Conservation (phyloP, 2,113 vertebrate species). For the Phylloscopus trochiloides region DNA sequence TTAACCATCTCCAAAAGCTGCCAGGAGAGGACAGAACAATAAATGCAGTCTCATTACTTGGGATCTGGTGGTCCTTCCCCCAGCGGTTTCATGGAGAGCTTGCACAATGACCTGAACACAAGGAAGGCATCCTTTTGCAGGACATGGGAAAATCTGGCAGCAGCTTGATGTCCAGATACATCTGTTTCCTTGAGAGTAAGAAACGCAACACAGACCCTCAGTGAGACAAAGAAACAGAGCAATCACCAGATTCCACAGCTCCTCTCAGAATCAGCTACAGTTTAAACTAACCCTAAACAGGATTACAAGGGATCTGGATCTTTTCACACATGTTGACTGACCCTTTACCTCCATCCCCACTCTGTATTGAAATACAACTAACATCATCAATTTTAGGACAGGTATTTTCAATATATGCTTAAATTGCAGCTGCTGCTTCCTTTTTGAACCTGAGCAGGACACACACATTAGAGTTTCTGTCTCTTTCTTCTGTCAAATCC, state of each 20-base stretch:
- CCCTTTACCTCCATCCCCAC: not conserved
- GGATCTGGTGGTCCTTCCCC: slow-evolving; percentile 98
- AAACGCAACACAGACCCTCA: not conserved
- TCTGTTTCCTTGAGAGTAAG: slow-evolving; percentile 83
- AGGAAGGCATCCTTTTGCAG: slow-evolving; percentile 97
- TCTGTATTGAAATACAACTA: not conserved
- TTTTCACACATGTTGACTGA: not conserved
- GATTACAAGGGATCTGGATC: not conserved
- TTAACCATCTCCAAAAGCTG: not conserved
- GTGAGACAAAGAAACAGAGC: not conserved
- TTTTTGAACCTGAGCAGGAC: not conserved
- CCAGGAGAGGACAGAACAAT: not conserved
- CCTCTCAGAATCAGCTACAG: not conserved
- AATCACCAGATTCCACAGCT: not conserved
- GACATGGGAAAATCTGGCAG: slow-evolving; percentile 88
- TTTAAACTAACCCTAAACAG: not conserved
- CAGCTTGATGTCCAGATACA: slow-evolving; percentile 75
- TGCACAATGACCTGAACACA: slow-evolving; percentile 95
- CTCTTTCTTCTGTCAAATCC: not conserved
- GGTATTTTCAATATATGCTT: not conserved
- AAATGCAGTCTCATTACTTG: slow-evolving; percentile 77
- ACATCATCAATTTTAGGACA: not conserved
- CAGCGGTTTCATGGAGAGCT: slow-evolving; percentile 96
- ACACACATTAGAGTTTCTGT: not conserved
- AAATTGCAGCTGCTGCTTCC: not conserved